These are phyloP conservation scores for Lepidurus arcticus DNA, from an alignment of 1,140 invertebrate genomes.

Conservation along the genomic window DNA sequence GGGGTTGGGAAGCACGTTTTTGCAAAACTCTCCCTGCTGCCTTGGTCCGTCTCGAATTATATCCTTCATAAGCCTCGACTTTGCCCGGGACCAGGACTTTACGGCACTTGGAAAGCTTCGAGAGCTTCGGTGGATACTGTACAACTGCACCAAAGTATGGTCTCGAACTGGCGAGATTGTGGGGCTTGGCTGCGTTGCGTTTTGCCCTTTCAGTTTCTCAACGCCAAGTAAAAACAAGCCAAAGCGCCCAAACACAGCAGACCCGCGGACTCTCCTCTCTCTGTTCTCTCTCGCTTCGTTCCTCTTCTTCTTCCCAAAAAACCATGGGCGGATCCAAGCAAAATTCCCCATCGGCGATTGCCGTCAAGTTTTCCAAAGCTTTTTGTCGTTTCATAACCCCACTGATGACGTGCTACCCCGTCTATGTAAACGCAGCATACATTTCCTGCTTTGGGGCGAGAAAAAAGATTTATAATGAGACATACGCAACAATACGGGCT, in stretches of 20 bases:
- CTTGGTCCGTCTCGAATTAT: conserved; percentile 16
- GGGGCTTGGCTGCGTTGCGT: background rate
- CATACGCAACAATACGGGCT: background rate
- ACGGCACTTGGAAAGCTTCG: conserved; percentile 17
- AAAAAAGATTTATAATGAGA: background rate
- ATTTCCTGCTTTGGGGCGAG: background rate
- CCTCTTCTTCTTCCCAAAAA: background rate
- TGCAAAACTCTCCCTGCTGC: background rate
- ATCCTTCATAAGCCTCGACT: conserved; percentile 21
- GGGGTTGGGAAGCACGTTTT: background rate
- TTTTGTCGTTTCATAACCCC: background rate
- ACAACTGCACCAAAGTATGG: conserved; percentile 15
- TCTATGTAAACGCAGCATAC: background rate
- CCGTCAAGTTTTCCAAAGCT: conserved; percentile 1
- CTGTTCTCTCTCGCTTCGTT: background rate
- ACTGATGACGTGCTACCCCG: background rate
- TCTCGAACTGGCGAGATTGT: conserved; percentile 5
- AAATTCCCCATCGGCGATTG: conserved; percentile 3
- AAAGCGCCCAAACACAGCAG: background rate
- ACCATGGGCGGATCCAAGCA: conserved; percentile 1
- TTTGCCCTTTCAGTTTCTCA: conserved; percentile 3
- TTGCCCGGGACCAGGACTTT: conserved; percentile 11
- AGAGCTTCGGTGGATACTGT: conserved; percentile 5
- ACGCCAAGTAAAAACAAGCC: background rate
- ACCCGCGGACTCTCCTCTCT: conserved; percentile 1